Base-by-base conservation (phyloP, 2,113 vertebrate genomes). In the Alosa alosa region DNA sequence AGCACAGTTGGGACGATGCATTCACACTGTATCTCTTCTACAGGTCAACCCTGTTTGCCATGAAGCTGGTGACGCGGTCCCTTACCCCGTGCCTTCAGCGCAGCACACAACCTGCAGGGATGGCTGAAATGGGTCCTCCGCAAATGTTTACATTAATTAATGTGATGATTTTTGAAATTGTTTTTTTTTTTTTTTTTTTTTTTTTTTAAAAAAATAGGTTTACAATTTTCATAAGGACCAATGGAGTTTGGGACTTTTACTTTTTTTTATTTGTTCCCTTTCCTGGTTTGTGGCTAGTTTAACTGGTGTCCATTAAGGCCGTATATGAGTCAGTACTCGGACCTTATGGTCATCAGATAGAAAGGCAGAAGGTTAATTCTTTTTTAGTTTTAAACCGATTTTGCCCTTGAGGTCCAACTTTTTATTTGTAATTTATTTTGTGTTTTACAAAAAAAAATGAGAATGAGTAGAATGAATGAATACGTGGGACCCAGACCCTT, bases 361-460 rank as follows among this genome's bases (percentile, higher is more conserved):
- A 78, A 18, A 78, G 13, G 31, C 0, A 39, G 31, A 78, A 39
- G 15, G 68, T 75, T 36, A 13, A 78, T 15, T 72, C n/a, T n/a
- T n/a, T n/a, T n/a, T n/a, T n/a, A n/a, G 25, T 78, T 78, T 36
- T 78, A 31, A 6, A 36, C 36, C 17, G 72, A 36, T 78, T 78
- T 78, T 78, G 72, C 39, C 3, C 31, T 39, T 39, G 72, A 39
- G 25, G 72, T 78, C 72, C 72, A 78, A 78, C 31, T 39, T 64
- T 57, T 64, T 64, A n/a, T 64, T 78, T 78, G 31, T 78, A 78
- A 78, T 78, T 78, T 78, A 78, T 78, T 78, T 78, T 78, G 72
- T 78, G 36, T 10, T 72, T 22, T 64, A 7, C 60, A 64, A 64
- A 72, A 78, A 78, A 39, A 78, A 39, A 22, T 22, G 7, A 6